Percentiles rank a stretch among this genome's conserved stretches.
These are phyloP conservation scores for Actinopyga echinites DNA, from an alignment of 53 echinoderm and acorn worm genomes.

Conservation along the genomic window DNA sequence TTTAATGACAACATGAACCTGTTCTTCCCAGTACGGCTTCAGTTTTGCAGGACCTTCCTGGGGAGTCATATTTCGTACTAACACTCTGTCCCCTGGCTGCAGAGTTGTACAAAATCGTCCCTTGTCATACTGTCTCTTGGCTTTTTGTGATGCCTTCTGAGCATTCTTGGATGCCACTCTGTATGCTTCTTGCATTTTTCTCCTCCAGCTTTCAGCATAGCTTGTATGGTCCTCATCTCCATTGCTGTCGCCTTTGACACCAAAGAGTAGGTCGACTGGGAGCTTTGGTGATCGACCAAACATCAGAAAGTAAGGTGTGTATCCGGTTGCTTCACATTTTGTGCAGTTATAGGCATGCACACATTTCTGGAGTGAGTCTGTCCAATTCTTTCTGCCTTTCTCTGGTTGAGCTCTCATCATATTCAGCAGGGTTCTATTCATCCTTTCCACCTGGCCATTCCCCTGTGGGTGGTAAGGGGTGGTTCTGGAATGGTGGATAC, in stretches of 20 bases:
- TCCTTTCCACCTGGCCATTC: slow-evolving; percentile 61
- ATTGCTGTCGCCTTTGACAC: background rate
- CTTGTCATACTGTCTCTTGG: slow-evolving; percentile 7
- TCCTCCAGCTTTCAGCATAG: slow-evolving; percentile 39
- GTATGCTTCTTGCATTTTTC: slow-evolving; percentile 41
- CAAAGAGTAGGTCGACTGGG: no score
- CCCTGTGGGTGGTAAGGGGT: slow-evolving; percentile 77
- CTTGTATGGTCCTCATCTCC: background rate
- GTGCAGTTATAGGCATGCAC: slow-evolving; percentile 77
- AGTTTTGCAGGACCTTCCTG: slow-evolving; percentile 40
- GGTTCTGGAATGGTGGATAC: slow-evolving; percentile 50
- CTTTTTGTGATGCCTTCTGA: background rate
- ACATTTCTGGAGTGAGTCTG: slow-evolving; percentile 49
- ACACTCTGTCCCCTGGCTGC: slow-evolving; percentile 34
- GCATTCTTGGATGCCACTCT: slow-evolving; percentile 6
- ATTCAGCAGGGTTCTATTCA: slow-evolving; percentile 66
- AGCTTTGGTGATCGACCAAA: slow-evolving; percentile 21
- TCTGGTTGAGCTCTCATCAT: slow-evolving; percentile 56
- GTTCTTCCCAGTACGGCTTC: slow-evolving; percentile 40
- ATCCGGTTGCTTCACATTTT: slow-evolving; percentile 42
- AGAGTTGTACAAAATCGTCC: background rate
- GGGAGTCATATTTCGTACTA: slow-evolving; percentile 28
- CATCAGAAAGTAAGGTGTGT: slow-evolving; percentile 19
- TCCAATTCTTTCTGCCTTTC: slow-evolving; percentile 48
- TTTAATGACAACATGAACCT: slow-evolving; percentile 14